A percentile compares a stretch with the other conserved stretches of the same genome.
Conservation (phyloP, 2,888 invertebrate genomes). For the Eupithecia centaureata region DNA sequence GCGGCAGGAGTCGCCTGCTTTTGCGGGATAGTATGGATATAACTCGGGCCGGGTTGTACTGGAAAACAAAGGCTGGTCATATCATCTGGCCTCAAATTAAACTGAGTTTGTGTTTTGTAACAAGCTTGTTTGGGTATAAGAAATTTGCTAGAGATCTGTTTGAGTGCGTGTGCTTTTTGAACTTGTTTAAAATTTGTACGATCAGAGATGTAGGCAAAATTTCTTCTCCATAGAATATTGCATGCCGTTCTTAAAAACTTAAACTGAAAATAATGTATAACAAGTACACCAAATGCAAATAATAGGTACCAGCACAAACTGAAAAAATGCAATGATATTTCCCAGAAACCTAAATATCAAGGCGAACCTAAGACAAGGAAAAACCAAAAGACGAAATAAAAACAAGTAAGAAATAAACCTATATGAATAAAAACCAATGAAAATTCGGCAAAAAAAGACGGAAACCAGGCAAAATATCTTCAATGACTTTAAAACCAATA, state of each 20-base stretch:
- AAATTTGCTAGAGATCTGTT: background rate
- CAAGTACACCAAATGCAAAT: background rate
- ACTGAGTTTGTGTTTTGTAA: background rate
- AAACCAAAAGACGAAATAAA: background rate
- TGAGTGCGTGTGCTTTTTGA: background rate
- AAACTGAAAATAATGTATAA: background rate
- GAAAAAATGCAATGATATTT: background rate
- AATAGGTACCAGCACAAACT: too few relatives aligned
- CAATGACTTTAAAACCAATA: background rate
- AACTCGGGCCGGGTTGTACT: slow-evolving; percentile 4
- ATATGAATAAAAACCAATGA: background rate
- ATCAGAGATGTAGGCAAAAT: background rate
- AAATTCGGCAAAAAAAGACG: background rate
- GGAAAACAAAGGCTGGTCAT: background rate
- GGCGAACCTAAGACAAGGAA: background rate
- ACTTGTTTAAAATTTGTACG: background rate
- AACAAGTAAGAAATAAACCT: background rate
- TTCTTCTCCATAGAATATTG: background rate
- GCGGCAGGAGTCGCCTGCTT: background rate
- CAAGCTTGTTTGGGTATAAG: background rate
- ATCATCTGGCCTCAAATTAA: background rate
- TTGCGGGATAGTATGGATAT: background rate
- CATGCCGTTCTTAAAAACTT: background rate
- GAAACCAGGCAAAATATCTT: background rate
- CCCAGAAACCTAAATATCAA: background rate